These are phyloP conservation scores for Charina bottae DNA, from an alignment of 2,113 vertebrate genomes.

Conservation along the genomic window DNA sequence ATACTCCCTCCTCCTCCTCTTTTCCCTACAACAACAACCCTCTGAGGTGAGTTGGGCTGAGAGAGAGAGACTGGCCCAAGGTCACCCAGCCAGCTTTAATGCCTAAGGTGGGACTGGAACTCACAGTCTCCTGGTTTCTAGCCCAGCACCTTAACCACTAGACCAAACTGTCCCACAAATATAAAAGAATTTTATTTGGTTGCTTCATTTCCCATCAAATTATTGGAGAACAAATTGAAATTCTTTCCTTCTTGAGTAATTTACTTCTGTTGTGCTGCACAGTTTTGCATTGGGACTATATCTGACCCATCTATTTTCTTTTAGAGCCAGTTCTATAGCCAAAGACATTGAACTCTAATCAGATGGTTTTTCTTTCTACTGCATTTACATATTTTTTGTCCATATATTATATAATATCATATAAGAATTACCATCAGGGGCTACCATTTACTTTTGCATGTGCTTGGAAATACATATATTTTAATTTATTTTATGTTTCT, in stretches of 20 bases:
- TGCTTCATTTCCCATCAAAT: neutral
- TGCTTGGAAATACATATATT: neutral
- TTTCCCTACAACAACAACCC: no score
- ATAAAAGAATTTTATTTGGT: no score
- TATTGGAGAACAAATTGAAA: neutral
- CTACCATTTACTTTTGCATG: conserved; percentile 22
- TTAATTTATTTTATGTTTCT: conserved; percentile 18
- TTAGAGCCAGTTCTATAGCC: neutral
- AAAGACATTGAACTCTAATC: neutral
- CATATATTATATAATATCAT: conserved; percentile 6
- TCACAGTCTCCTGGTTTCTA: no score
- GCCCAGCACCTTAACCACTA: no score
- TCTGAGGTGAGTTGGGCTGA: no score
- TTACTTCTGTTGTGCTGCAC: neutral
- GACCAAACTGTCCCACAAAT: no score
- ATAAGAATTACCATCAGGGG: conserved; percentile 1
- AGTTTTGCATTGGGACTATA: neutral
- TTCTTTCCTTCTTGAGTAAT: no score
- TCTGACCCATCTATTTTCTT: neutral
- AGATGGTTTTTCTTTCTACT: neutral
- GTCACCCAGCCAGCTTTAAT: no score
- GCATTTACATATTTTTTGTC: conserved; percentile 7
- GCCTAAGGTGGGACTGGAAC: no score
- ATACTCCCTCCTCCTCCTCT: no score
- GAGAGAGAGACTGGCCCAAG: no score